Evolutionary conservation across 2,113 vertebrate species (phyloP).

Genomic region (Pollachius pollachius): DNA sequence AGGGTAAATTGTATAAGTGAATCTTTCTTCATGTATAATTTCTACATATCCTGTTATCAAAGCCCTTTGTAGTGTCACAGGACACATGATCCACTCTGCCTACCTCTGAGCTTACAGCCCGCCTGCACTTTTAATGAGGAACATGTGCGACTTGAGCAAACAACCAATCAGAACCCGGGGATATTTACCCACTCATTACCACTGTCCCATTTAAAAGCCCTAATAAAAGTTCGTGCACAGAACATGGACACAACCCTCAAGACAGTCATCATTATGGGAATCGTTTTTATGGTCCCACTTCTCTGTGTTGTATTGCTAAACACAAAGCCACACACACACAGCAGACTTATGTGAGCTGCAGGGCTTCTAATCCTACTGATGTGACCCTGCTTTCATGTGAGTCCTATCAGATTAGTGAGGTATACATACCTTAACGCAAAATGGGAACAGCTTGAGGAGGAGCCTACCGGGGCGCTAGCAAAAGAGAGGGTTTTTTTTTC

Average conservation of each 20-base stretch:
- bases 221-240: constrained; percentile 27
- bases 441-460: constrained; percentile 49
- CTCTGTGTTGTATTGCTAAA: constrained; percentile 8
- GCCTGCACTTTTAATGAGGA: constrained; percentile 65
- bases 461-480: constrained; percentile 30
- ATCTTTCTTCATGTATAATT: too few species aligned
- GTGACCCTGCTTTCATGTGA: constrained; percentile 38
- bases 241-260: constrained; percentile 17
- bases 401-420: constrained; percentile 47
- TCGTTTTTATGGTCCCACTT: constrained; percentile 1
- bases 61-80: too few species aligned
- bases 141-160: constrained; percentile 61
- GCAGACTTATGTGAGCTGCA: constrained; percentile 41
- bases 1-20: too few species aligned
- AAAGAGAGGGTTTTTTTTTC: constrained; percentile 41
- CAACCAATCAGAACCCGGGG: constrained; percentile 62
- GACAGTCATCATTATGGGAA: constrained; percentile 16
- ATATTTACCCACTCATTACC: constrained; percentile 39
- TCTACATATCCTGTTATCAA: too few species aligned
- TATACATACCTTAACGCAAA: constrained; percentile 63
- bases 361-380: constrained; percentile 55
- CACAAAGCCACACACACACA: constrained; percentile 5
- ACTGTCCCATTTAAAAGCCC: constrained; percentile 40
- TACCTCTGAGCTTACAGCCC: constrained; percentile 51
- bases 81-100: constrained; percentile 54